Conservation (phyloP, 2,797 vertebrate genomes). For the Atherinosoma microstoma region DNA sequence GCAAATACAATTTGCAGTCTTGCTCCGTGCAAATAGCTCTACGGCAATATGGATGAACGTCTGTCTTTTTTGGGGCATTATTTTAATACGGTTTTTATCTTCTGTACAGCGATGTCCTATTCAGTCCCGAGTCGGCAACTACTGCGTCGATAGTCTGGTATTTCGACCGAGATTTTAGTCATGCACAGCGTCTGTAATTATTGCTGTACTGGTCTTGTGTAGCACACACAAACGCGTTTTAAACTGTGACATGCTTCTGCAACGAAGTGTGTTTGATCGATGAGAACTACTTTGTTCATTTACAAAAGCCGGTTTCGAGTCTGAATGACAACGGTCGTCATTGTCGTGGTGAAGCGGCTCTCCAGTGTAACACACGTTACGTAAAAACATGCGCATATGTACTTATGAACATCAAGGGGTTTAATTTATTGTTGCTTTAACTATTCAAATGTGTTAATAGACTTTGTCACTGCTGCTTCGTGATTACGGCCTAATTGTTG, state of each 20-base stretch:
- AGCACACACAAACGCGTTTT: neutral
- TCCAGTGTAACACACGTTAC: constrained; percentile 42
- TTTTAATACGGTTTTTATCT: neutral
- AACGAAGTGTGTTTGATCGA: constrained; percentile 38
- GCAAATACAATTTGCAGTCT: constrained; percentile 53
- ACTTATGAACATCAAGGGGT: neutral
- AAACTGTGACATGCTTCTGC: constrained; percentile 27
- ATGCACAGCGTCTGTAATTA: neutral
- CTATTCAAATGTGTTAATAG: neutral
- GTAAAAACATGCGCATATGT: constrained; percentile 52
- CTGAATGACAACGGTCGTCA: constrained; percentile 68
- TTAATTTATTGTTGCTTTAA: neutral
- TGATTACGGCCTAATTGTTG: constrained; percentile 36
- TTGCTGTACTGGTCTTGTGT: neutral
- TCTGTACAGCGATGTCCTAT: constrained; percentile 15
- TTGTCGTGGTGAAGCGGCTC: constrained; percentile 60
- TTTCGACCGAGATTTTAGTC: constrained; percentile 29
- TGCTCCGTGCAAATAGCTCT: constrained; percentile 57
- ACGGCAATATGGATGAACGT: constrained; percentile 41
- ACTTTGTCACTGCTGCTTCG: constrained; percentile 21
- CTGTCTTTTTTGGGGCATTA: neutral
- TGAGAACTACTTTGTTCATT: constrained; percentile 65
- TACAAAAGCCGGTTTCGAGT: constrained; percentile 64
- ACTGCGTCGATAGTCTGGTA: constrained; percentile 39
- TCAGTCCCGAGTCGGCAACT: constrained; percentile 2